phyloP scores from a whole-genome alignment of 2,888 invertebrate genomes.

The Microchrysa polita region DNA sequence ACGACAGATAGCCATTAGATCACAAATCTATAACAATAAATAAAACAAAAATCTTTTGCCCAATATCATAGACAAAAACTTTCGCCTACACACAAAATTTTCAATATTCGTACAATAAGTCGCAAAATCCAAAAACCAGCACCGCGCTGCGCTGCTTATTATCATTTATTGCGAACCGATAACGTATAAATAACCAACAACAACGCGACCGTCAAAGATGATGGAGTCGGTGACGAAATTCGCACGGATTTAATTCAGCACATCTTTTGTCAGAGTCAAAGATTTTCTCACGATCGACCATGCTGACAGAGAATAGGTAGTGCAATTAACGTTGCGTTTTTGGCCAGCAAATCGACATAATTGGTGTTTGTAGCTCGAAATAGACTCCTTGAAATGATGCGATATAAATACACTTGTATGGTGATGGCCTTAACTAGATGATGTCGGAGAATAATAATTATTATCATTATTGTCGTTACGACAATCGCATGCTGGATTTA shows the following conservation, averaged over 20 bases:
- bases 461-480: conserved; percentile 33
- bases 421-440: conserved; percentile 17
- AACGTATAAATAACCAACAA: conserved; percentile 27
- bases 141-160: conserved; percentile 28
- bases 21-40: conserved; percentile 21
- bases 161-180: conserved; percentile 25
- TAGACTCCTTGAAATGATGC: conserved; percentile 16
- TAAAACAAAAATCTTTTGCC: not conserved
- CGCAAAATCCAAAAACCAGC: not conserved
- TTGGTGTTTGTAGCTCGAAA: not conserved
- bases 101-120: too few relatives aligned
- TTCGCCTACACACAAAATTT: conserved; percentile 9
- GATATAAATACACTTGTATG: too few relatives aligned
- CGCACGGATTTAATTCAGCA: conserved; percentile 10
- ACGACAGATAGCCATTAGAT: not conserved
- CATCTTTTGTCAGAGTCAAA: not conserved
- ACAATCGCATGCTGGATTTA: conserved; percentile 1
- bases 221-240: not conserved
- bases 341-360: not conserved
- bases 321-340: not conserved
- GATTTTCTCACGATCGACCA: conserved; percentile 27
- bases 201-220: not conserved
- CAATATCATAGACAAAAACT: not conserved
- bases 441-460: conserved; percentile 2
- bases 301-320: too few relatives aligned